Base-by-base conservation (phyloP, 2,888 invertebrate species). In the Agonopterix arenella region DNA sequence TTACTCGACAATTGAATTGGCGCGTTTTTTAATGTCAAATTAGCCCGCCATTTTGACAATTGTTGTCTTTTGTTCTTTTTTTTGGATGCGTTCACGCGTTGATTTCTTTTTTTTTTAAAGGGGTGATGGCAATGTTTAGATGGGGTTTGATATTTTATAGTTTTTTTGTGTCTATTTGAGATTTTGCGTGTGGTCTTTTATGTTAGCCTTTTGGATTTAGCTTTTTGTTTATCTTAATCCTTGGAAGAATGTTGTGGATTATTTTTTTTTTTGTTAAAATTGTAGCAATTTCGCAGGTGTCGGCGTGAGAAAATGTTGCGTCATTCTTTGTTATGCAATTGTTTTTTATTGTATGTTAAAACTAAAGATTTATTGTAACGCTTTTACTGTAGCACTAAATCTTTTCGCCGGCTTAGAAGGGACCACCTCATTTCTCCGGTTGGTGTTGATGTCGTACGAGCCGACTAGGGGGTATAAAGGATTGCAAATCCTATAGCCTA, bases 1-100 rank as follows among this genome's bases (percentile, higher is more conserved):
- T 86, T 84, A 85, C 69, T 61, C 64, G 72, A 81, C 84, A 84
- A 85, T 84, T 79, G 78, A 78, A 80, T 79, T 80, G 72, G 79
- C 84, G 84, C 84, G 77, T 80, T 82, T 83, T 83, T 79, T 72
- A 80, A 82, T 81, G 84, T 85, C 86, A 85, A 84, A 86, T 88
- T 84, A 85, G 83, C 66, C 78, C 68, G 80, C 80, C 84, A 80
- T 85, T 73, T 71, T 65, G 70, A 66, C 70, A 67, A 79, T 76
- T 76, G 81, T 79, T 73, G 67, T 62, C 56, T 57, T 61, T 77
- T 76, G 71, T 76, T 67, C 64, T 66, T 62, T 73, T 70, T 78
- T 82, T 74, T 59, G 68, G 72, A 66, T 74, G 77, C 81, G 79
- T 80, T 83, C 81, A 72, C 70, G 85, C 84, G 80, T 72, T 66